phyloP scores from a whole-genome alignment of 2,888 invertebrate species.

The Serrognathus titanus region DNA sequence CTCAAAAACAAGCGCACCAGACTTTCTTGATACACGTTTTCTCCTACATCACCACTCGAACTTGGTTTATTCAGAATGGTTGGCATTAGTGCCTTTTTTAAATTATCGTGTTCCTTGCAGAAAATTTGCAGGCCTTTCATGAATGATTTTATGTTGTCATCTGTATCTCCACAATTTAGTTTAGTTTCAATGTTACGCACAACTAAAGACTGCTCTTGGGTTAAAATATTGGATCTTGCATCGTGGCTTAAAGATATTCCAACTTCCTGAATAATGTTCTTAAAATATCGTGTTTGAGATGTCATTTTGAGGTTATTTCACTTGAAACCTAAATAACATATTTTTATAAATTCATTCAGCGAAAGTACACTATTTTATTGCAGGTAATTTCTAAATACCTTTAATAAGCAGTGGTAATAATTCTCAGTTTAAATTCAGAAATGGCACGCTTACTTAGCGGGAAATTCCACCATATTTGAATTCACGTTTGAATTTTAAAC shows the following conservation, averaged over 20 bases:
- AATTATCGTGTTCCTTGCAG: slow-evolving; percentile 36
- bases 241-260: slow-evolving; percentile 34
- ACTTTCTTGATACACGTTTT: slow-evolving; percentile 51
- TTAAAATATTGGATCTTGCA: slow-evolving; percentile 34
- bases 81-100: slow-evolving; percentile 41
- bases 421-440: too few species aligned
- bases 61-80: slow-evolving; percentile 37
- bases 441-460: too few species aligned
- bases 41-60: slow-evolving; percentile 12
- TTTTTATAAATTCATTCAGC: too few species aligned
- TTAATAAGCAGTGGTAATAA: too few species aligned
- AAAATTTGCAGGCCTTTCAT: slow-evolving; percentile 49
- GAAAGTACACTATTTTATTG: too few species aligned
- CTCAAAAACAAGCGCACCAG: slow-evolving; percentile 62
- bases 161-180: slow-evolving; percentile 21
- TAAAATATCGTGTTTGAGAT: slow-evolving; percentile 22
- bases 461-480: too few species aligned
- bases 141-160: slow-evolving; percentile 53
- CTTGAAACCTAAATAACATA: background rate
- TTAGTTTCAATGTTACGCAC: slow-evolving; percentile 39
- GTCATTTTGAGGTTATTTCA: slow-evolving; percentile 5
- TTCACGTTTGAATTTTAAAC: too few species aligned
- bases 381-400: too few species aligned
- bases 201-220: slow-evolving; percentile 42
- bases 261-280: slow-evolving; percentile 27